Percentiles rank a stretch among this genome's conserved stretches.
These are phyloP conservation scores for Acanthopagrus latus DNA, from an alignment of 2,797 vertebrate species.

Conservation along the genomic window DNA sequence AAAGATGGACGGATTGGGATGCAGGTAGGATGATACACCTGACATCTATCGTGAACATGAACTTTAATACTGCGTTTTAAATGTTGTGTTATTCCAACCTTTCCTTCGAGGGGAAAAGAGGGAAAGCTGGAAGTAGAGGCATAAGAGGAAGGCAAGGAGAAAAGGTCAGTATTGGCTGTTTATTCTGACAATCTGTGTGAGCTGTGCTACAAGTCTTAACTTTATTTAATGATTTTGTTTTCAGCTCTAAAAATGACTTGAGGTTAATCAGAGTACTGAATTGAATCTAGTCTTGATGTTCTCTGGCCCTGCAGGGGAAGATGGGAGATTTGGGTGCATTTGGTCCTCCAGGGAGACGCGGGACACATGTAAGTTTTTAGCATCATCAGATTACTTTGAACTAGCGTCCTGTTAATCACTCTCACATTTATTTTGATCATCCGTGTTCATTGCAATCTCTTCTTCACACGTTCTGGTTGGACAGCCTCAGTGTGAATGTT, in stretches of 20 bases:
- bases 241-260: neutral
- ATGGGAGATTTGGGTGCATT: constrained; percentile 74
- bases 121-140: constrained; percentile 83
- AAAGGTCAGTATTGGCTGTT: constrained; percentile 79
- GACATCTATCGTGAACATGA: neutral
- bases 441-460: neutral
- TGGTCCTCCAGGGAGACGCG: constrained; percentile 83
- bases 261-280: neutral
- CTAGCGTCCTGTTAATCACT: neutral
- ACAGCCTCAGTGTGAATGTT: neutral
- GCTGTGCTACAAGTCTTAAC: neutral
- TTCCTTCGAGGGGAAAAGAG: constrained; percentile 81
- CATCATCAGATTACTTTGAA: neutral
- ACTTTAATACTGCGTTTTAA: neutral
- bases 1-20: constrained; percentile 78
- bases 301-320: constrained; percentile 76
- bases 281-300: constrained; percentile 1
- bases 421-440: neutral
- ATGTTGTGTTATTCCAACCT: neutral
- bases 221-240: constrained; percentile 1
- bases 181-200: constrained; percentile 5
- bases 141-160: constrained; percentile 79
- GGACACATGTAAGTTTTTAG: constrained; percentile 82
- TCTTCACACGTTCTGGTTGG: neutral
- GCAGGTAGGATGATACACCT: constrained; percentile 69